Conservation (phyloP, 2,888 invertebrate genomes). For the Vannuccia rotundouncinata region DNA sequence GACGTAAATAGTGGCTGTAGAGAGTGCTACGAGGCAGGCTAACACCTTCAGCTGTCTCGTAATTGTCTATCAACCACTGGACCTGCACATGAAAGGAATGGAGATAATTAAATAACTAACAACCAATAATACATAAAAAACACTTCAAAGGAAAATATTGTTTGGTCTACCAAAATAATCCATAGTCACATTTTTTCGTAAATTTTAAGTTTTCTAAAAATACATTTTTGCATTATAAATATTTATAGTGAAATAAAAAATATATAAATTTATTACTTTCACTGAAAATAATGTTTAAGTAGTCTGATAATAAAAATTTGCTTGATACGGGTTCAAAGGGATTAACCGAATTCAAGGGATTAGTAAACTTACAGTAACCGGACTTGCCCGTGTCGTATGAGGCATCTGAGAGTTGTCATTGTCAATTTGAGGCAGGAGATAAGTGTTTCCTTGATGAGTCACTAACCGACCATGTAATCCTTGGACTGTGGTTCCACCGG, state of each 20-base stretch:
- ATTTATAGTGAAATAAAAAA: too few relatives aligned
- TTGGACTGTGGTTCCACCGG: slow-evolving; percentile 8
- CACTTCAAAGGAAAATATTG: too few relatives aligned
- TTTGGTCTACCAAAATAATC: too few relatives aligned
- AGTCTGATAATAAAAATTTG: too few relatives aligned
- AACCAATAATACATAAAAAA: too few relatives aligned
- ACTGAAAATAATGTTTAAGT: too few relatives aligned
- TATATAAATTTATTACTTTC: too few relatives aligned
- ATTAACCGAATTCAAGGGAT: neutral
- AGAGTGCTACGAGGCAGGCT: slow-evolving; percentile 86
- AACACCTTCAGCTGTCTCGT: slow-evolving; percentile 91
- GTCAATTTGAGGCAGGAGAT: slow-evolving; percentile 63
- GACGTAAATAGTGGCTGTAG: slow-evolving; percentile 90
- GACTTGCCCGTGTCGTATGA: slow-evolving; percentile 75
- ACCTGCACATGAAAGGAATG: slow-evolving; percentile 46
- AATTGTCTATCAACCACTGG: slow-evolving; percentile 87
- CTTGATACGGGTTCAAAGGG: neutral
- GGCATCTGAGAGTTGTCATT: slow-evolving; percentile 62
- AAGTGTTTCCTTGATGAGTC: slow-evolving; percentile 59
- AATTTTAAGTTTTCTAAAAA: too few relatives aligned
- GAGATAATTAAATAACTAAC: neutral
- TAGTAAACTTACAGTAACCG: slow-evolving; percentile 73
- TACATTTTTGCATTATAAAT: too few relatives aligned
- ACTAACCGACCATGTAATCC: slow-evolving; percentile 41
- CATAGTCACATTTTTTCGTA: too few relatives aligned